These are phyloP conservation scores for Antheraea assamensis DNA, from an alignment of 2,888 invertebrate species.

Conservation along the genomic window DNA sequence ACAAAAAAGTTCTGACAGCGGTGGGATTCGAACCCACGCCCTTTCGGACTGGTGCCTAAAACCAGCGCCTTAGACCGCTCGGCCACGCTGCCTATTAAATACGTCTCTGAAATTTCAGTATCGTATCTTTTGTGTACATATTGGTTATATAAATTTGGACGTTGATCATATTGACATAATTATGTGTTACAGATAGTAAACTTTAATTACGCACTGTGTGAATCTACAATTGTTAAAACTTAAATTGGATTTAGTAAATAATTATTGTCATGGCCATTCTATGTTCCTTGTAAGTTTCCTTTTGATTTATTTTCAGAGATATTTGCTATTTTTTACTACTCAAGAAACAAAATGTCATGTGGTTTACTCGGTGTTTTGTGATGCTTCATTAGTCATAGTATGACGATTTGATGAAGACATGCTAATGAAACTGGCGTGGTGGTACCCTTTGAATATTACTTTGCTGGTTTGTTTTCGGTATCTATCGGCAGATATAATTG, in stretches of 20 bases:
- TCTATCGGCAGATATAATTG: background rate
- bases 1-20: conserved; percentile 68
- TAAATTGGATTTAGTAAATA: background rate
- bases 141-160: background rate
- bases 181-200: background rate
- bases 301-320: too few species aligned
- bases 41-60: conserved; percentile 93
- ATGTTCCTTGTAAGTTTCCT: too few species aligned
- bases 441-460: too few species aligned
- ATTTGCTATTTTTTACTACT: too few species aligned
- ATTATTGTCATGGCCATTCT: background rate
- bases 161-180: background rate
- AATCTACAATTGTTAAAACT: background rate
- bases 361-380: too few species aligned
- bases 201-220: background rate
- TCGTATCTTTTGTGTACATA: background rate
- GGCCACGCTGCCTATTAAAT: conserved; percentile 88
- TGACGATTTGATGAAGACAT: background rate
- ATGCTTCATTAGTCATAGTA: background rate
- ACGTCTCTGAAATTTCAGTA: conserved; percentile 39
- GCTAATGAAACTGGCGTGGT: background rate
- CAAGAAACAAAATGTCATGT: too few species aligned
- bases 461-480: too few species aligned
- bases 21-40: conserved; percentile 83
- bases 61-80: conserved; percentile 96